Conservation (phyloP, 2,888 invertebrate genomes). For the Amaurobius ferox region DNA sequence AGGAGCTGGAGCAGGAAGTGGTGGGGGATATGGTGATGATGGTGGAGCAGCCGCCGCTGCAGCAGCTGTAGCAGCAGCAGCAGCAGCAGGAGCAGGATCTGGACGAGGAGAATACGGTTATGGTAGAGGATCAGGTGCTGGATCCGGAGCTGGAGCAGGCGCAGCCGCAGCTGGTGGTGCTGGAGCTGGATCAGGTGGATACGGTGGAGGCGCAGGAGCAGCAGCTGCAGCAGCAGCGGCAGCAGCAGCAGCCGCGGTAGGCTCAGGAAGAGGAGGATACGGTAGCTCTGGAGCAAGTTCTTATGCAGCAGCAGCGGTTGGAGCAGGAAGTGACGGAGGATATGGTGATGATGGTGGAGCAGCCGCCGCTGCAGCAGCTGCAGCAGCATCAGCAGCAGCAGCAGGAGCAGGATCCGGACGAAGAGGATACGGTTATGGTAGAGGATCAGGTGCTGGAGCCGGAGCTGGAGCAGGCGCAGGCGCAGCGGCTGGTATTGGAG, state of each 20-base stretch:
- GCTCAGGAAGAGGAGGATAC: neutral
- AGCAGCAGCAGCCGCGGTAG: neutral
- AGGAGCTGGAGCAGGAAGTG: neutral
- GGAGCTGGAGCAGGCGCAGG: neutral
- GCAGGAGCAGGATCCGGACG: neutral
- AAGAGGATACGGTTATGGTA: neutral
- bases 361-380: neutral
- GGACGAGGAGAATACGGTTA: neutral
- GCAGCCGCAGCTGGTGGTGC: conserved; percentile 4
- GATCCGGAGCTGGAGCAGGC: neutral
- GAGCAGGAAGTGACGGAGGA: neutral
- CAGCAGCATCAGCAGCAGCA: neutral
- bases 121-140: neutral
- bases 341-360: neutral
- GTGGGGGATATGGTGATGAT: neutral
- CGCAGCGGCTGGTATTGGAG: neutral
- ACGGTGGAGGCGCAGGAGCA: neutral
- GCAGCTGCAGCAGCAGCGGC: neutral
- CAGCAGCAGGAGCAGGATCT: neutral
- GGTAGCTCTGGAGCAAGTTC: too few relatives aligned
- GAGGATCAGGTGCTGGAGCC: neutral
- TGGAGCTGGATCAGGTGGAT: neutral
- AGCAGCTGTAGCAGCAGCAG: neutral
- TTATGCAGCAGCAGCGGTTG: neutral
- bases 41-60: neutral